Conservation (phyloP, 2,797 vertebrate genomes). For the Acomys russatus region DNA sequence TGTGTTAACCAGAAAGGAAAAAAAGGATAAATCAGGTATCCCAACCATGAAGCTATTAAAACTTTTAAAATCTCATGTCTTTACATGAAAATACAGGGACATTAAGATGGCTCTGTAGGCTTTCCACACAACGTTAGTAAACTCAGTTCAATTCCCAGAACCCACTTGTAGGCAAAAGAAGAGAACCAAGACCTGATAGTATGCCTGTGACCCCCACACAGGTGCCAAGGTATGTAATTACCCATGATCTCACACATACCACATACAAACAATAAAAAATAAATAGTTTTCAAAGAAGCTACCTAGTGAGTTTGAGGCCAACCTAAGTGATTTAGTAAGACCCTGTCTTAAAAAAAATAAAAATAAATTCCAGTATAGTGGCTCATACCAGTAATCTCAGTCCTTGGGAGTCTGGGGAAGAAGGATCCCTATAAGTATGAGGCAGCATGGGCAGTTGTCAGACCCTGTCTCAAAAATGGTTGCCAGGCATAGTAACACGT, state of each 20-base stretch:
- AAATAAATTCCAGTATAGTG: background rate
- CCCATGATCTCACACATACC: background rate
- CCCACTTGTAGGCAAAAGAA: background rate
- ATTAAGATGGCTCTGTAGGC: background rate
- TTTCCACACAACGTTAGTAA: background rate
- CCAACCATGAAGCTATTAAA: conserved; percentile 17
- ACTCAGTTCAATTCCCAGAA: background rate
- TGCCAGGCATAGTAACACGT: background rate
- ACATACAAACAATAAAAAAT: background rate
- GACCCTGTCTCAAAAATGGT: background rate
- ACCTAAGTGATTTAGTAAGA: background rate
- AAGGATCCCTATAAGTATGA: background rate
- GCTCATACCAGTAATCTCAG: background rate
- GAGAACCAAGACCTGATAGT: background rate
- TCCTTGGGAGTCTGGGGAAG: background rate
- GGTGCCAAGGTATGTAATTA: background rate
- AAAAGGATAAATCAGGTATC: background rate
- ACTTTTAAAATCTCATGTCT: background rate
- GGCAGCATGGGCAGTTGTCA: background rate
- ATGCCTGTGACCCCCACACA: background rate
- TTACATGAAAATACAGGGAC: conserved; percentile 1
- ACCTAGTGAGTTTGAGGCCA: background rate
- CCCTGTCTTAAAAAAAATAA: background rate
- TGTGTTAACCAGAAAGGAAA: background rate
- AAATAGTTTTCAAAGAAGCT: background rate